Percentiles rank a stretch among this genome's conserved stretches.
These are phyloP conservation scores for Orthonyx spaldingii DNA, from an alignment of 2,113 vertebrate species.

Conservation along the genomic window DNA sequence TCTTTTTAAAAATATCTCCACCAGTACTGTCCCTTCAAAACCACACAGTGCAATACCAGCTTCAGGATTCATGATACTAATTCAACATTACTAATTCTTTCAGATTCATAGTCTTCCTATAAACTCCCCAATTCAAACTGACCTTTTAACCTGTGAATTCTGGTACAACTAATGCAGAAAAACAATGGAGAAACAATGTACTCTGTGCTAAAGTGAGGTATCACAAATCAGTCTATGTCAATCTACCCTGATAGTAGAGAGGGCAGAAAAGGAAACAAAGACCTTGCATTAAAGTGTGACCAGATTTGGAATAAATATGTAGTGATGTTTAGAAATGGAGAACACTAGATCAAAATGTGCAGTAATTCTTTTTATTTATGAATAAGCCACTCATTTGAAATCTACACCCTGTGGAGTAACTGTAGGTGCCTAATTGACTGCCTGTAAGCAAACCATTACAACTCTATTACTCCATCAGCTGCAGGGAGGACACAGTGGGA, in stretches of 20 bases:
- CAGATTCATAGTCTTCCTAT: background rate
- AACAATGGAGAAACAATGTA: background rate
- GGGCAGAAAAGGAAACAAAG: background rate
- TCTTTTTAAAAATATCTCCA: background rate
- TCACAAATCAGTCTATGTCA: background rate
- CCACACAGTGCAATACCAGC: background rate
- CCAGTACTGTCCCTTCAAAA: background rate
- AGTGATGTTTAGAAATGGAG: background rate
- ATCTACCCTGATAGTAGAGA: background rate
- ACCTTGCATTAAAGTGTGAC: background rate
- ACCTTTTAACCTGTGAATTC: background rate
- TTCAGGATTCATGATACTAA: background rate
- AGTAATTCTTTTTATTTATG: slow-evolving; percentile 63
- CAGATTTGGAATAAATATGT: background rate
- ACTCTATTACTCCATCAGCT: slow-evolving; percentile 40
- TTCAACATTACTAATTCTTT: background rate
- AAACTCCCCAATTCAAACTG: background rate
- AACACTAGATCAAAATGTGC: background rate
- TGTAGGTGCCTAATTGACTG: slow-evolving; percentile 70
- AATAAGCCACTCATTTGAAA: slow-evolving; percentile 55
- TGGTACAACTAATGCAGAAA: background rate
- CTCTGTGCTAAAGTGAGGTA: background rate
- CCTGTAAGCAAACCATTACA: slow-evolving; percentile 65
- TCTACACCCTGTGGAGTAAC: slow-evolving; percentile 60
- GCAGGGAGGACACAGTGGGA: slow-evolving; percentile 18